Evolutionary conservation across 1,140 invertebrate species (phyloP), one percentile per base, ranked within the genome.

Genomic region (Bicyclus anynana): DNA sequence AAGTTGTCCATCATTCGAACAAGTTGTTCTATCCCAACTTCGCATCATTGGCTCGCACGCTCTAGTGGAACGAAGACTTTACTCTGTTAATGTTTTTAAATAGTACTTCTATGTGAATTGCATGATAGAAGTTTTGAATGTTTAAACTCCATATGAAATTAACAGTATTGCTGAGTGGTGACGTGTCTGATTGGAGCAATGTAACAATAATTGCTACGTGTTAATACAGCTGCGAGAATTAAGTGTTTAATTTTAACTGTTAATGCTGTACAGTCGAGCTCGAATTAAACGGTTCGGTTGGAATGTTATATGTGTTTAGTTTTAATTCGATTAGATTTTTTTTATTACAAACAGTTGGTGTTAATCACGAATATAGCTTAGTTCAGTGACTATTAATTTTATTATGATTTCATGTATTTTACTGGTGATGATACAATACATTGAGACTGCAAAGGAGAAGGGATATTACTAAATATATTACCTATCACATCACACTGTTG

Each of bases 101-200:
- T 59, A 42, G 51, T 37, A 60, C 52, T 60, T 56, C 35, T 46
- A 53, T 54, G 52, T 53, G 49, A 52, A 51, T 54, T 38, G 53
- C 50, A 53, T 53, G 44, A 59, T 50, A 47, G 49, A 47, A 55
- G 27, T 37, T 37, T 23, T 38, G 42, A 20, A 44, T 44, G 17
- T 21, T 44, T n/a, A n/a, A 21, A 9, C 14, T 40, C 17, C 29
- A 33, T 33, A 33, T 33, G 13, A 40, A 40, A 40, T 40, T 40
- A 40, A 40, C 37, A 17, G n/a, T 1, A 12, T 9, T 7, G 5
- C 13, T 40, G n/a, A n/a, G n/a, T n/a, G n/a, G n/a, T n/a, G 37
- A 40, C 37, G 37, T 40, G 37, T 17, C 37, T 40, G 37, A 40
- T 40, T 40, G 16, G 37, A 16, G 37, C 37, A 40, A 9, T 40